These are phyloP conservation scores for Sarcoramphus papa DNA, from an alignment of 2,797 vertebrate genomes.

Conservation along the genomic window DNA sequence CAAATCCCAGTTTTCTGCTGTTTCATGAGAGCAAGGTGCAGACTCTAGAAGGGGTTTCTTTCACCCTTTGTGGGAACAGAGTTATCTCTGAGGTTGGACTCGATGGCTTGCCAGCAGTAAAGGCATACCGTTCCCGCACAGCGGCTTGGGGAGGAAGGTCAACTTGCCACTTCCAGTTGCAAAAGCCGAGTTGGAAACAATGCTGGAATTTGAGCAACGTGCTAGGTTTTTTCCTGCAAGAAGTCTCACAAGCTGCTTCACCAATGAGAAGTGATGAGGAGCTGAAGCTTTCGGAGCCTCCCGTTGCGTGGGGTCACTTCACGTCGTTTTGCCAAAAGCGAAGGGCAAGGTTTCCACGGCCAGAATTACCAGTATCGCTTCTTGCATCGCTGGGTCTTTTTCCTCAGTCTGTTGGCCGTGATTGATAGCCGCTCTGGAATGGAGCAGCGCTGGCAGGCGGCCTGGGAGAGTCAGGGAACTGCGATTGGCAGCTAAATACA, in stretches of 20 bases:
- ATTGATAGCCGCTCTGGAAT: background rate
- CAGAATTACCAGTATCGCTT: background rate
- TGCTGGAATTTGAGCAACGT: fast-evolving
- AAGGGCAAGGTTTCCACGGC: background rate
- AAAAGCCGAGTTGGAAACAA: fast-evolving
- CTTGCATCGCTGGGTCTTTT: background rate
- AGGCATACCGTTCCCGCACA: fast-evolving
- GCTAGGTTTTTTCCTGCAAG: background rate
- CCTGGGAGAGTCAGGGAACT: background rate
- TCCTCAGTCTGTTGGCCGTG: background rate
- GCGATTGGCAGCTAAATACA: background rate
- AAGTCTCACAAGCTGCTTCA: fast-evolving
- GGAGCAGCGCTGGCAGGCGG: background rate
- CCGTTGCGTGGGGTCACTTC: background rate
- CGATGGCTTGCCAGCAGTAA: background rate
- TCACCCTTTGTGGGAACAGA: background rate
- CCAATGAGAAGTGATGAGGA: fast-evolving
- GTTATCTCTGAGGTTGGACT: fast-evolving
- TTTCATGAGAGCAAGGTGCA: background rate
- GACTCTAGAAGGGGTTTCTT: background rate
- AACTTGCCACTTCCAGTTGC: fast-evolving
- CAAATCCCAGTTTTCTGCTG: background rate
- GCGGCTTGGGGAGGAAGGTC: background rate
- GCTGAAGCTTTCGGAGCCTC: background rate
- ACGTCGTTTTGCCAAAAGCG: fast-evolving